These are phyloP conservation scores for Cheilosia soror DNA, from an alignment of 2,888 invertebrate genomes.

Conservation along the genomic window DNA sequence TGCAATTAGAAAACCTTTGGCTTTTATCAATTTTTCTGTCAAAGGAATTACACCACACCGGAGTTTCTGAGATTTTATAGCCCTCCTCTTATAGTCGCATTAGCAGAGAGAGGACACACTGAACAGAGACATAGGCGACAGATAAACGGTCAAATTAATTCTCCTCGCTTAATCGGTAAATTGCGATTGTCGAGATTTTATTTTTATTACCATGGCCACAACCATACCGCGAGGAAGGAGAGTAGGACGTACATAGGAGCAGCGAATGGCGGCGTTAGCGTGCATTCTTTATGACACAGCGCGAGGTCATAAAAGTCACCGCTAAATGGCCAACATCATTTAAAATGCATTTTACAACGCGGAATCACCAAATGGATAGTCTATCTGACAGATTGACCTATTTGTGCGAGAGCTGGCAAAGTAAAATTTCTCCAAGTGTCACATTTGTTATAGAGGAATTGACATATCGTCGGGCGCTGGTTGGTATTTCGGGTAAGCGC, in stretches of 20 bases:
- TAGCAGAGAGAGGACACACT: not conserved
- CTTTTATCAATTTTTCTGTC: slow-evolving; percentile 49
- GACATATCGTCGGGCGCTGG: slow-evolving; percentile 11
- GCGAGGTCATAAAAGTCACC: slow-evolving; percentile 25
- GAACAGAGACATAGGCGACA: slow-evolving; percentile 23
- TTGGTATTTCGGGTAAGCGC: slow-evolving; percentile 2
- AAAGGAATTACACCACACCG: slow-evolving; percentile 27
- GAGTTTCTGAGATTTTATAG: slow-evolving; percentile 7
- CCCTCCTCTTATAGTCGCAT: not conserved
- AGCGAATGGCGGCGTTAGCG: not conserved
- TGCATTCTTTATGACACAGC: slow-evolving; percentile 6
- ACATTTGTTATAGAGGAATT: slow-evolving; percentile 20
- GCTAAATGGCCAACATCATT: slow-evolving; percentile 17
- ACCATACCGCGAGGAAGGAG: not conserved
- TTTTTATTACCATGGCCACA: slow-evolving; percentile 21
- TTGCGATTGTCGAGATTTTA: slow-evolving; percentile 25
- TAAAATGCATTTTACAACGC: slow-evolving; percentile 15
- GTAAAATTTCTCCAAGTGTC: slow-evolving; percentile 27
- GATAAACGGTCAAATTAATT: slow-evolving; percentile 40
- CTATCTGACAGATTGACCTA: slow-evolving; percentile 39
- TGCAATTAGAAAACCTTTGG: slow-evolving; percentile 46
- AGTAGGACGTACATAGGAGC: not conserved
- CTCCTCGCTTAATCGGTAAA: slow-evolving; percentile 31
- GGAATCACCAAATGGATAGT: slow-evolving; percentile 14
- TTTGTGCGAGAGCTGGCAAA: slow-evolving; percentile 7